Conservation (phyloP, 2,888 invertebrate species). For the Hipparchia semele region DNA sequence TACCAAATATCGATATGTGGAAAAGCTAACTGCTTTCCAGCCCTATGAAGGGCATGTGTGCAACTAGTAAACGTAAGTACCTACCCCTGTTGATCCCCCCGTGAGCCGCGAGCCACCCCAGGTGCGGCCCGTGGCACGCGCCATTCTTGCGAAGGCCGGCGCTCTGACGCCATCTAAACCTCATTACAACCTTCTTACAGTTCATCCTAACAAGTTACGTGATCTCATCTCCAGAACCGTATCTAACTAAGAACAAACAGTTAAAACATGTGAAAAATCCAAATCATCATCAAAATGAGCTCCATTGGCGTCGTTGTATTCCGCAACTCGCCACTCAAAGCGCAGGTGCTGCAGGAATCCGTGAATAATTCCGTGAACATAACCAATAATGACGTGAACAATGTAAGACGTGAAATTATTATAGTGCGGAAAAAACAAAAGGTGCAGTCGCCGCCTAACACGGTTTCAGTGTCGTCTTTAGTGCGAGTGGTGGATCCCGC, state of each 20-base stretch:
- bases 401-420: conserved; percentile 76
- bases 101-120: conserved; percentile 68
- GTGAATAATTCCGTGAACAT: conserved; percentile 84
- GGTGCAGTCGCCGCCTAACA: conserved; percentile 62
- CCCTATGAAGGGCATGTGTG: conserved; percentile 81
- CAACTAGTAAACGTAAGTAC: conserved; percentile 81
- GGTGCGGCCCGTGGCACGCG: conserved; percentile 80
- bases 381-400: conserved; percentile 68
- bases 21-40: conserved; percentile 44
- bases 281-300: conserved; percentile 76
- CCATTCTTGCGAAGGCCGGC: conserved; percentile 78
- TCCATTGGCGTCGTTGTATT: conserved; percentile 83
- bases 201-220: conserved; percentile 54
- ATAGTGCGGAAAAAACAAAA: conserved; percentile 81
- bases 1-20: not conserved
- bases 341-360: conserved; percentile 86
- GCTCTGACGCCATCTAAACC: conserved; percentile 74
- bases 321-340: conserved; percentile 83
- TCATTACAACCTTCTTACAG: conserved; percentile 50
- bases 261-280: conserved; percentile 69
- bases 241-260: conserved; percentile 61
- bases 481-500: conserved; percentile 65
- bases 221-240: conserved; percentile 54
- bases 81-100: conserved; percentile 82
- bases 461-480: conserved; percentile 74